Base-by-base conservation (phyloP, 2,888 invertebrate species). In the Chrysolina americana region DNA sequence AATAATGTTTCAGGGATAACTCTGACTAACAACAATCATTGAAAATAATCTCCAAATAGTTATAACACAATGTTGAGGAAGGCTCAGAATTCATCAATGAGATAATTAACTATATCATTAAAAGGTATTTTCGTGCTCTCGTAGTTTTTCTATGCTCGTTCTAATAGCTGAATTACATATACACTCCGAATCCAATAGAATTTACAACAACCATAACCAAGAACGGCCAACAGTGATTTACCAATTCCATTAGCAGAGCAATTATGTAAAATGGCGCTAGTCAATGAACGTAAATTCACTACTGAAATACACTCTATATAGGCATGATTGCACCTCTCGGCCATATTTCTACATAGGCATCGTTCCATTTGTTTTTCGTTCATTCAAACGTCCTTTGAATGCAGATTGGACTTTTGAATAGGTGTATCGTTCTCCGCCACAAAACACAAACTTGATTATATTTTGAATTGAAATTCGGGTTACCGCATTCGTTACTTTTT, bases 181-280 rank as follows among this genome's bases (percentile, higher is more conserved):
- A 19, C 59, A 13, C 59, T 53, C 44, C 15, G 19, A 41, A 68
- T 53, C 56, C 53, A 68, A 48, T 41, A 53, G 9, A 53, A 68
- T 68, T 68, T 56, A 53, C 68, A 36, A 15, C 53, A 48, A 53
- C 53, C 68, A 68, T 68, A 41, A 50, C 17, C 36, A 68, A 70
- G 63, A 23, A 48, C 62, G 53, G 41, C 47, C 28, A 48, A 41
- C 64, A 21, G 81, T 81, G 82, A 83, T 83, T 84, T 81, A 80
- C 80, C 82, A 82, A 82, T 83, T 83, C 82, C 83, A 83, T 84
- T 84, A 83, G 81, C 77, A 78, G 76, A 79, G 79, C 83, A 84
- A 83, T 83, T 84, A 83, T 82, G 83, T 81, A 83, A 84, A 84
- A 83, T 82, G 81, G 81, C 56, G 77, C 81, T 78, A 83, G 81